These are phyloP conservation scores for Galbula dea DNA, from an alignment of 2,113 vertebrate species.

Conservation along the genomic window DNA sequence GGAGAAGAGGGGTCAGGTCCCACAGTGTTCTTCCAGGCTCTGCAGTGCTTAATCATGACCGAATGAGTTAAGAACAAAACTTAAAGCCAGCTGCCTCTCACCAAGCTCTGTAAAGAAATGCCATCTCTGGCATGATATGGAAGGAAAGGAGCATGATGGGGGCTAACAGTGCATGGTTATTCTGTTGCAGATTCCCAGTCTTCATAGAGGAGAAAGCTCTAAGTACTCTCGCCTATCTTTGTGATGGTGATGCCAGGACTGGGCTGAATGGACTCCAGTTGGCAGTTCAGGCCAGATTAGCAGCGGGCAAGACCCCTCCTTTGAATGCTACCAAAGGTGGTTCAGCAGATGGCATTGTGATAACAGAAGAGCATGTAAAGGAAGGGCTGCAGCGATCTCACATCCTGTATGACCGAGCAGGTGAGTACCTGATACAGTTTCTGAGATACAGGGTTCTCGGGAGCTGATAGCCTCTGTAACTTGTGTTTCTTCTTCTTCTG, in stretches of 20 bases:
- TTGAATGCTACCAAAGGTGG: neutral
- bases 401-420: constrained; percentile 94
- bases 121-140: neutral
- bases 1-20: neutral
- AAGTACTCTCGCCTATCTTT: constrained; percentile 88
- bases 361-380: constrained; percentile 89
- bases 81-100: neutral
- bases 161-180: neutral
- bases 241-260: constrained; percentile 90
- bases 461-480: neutral
- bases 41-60: neutral
- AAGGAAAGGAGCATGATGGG: neutral
- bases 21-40: neutral
- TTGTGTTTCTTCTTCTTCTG: neutral
- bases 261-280: constrained; percentile 91
- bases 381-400: constrained; percentile 94
- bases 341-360: constrained; percentile 64
- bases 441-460: neutral
- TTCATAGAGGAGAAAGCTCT: constrained; percentile 89
- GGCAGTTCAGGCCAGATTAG: constrained; percentile 86
- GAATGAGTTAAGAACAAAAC: neutral
- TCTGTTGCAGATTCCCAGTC: constrained; percentile 76
- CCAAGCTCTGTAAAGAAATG: neutral
- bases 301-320: constrained; percentile 28
- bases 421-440: constrained; percentile 64